These are phyloP conservation scores for Dicerorhinus sumatrensis DNA, from an alignment of 2,113 vertebrate genomes.

Conservation along the genomic window DNA sequence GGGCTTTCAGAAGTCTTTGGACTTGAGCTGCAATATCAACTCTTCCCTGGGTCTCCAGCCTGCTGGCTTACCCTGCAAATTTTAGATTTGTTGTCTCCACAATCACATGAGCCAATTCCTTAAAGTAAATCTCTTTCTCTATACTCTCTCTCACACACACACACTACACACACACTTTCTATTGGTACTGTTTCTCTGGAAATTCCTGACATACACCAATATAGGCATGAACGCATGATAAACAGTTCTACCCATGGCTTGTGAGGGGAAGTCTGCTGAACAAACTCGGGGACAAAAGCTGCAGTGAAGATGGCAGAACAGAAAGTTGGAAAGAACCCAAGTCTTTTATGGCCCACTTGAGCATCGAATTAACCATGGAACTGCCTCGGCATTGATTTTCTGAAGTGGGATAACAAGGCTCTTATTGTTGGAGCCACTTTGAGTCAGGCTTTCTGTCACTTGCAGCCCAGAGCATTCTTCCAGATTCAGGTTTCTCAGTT, in stretches of 20 bases:
- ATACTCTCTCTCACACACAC: too few species aligned
- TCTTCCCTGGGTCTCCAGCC: background rate
- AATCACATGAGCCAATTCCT: background rate
- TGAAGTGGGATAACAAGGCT: background rate
- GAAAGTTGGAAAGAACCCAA: background rate
- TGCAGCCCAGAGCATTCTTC: background rate
- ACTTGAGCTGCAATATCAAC: background rate
- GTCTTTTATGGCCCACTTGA: background rate
- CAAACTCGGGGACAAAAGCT: background rate
- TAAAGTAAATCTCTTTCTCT: background rate
- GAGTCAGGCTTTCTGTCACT: background rate
- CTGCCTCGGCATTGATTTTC: background rate
- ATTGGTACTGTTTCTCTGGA: background rate
- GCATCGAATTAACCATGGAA: background rate
- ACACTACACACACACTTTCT: background rate
- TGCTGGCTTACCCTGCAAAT: background rate
- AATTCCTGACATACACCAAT: background rate
- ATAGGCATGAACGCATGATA: background rate
- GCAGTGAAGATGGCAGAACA: background rate
- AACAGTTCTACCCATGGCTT: background rate
- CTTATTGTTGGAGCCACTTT: background rate
- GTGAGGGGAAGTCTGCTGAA: background rate
- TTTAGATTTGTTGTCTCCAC: background rate
- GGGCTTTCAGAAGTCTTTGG: background rate
- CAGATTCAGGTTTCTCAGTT: background rate